phyloP scores from a whole-genome alignment of 2,888 invertebrate species.

The Agrilus mali region DNA sequence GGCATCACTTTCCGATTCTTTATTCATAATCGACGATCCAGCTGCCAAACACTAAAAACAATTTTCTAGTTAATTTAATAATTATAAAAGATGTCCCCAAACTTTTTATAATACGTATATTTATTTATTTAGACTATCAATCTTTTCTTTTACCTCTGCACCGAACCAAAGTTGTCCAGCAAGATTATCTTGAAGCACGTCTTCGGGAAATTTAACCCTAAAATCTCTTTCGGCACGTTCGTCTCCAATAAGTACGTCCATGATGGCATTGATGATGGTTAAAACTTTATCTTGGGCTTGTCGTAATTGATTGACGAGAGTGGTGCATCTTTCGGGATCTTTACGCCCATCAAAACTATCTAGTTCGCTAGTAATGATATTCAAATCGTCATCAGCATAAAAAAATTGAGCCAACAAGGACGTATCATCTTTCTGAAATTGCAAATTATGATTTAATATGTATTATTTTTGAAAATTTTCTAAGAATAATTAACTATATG shows the following conservation, averaged over 20 bases:
- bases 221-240: conserved; percentile 88
- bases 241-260: conserved; percentile 80
- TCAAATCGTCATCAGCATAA: conserved; percentile 94
- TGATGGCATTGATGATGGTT: conserved; percentile 86
- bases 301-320: conserved; percentile 86
- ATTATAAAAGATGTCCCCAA: too few relatives aligned
- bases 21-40: conserved; percentile 95
- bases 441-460: not conserved
- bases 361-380: conserved; percentile 88
- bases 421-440: conserved; percentile 77
- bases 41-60: conserved; percentile 80
- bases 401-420: conserved; percentile 93
- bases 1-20: conserved; percentile 87
- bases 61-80: not conserved
- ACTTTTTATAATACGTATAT: not conserved
- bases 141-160: conserved; percentile 60
- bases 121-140: not conserved
- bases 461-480: too few relatives aligned
- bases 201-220: conserved; percentile 96
- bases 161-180: conserved; percentile 99
- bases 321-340: conserved; percentile 93
- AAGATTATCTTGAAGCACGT: conserved; percentile 93
- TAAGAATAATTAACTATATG: too few relatives aligned
- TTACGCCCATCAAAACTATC: conserved; percentile 99
- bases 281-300: conserved; percentile 88